Percentiles rank a stretch among this genome's conserved stretches.
Evolutionary conservation across 1,140 invertebrate species (phyloP).

Genomic region (Habropoda laboriosa): DNA sequence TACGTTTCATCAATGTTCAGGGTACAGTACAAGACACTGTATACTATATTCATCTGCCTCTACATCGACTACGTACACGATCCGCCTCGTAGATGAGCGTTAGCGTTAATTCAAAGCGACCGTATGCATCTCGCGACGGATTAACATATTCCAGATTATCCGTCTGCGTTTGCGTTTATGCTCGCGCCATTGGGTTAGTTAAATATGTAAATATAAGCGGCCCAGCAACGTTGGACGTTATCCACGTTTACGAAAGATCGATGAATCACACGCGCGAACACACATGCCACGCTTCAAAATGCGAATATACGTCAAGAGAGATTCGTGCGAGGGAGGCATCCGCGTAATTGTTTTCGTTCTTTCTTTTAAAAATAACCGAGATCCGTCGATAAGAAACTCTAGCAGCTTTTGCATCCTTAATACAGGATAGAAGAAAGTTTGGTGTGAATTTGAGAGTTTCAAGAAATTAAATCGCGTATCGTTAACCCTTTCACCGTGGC

Average conservation of each 20-base stretch:
- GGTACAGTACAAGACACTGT: neutral
- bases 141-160: constrained; percentile 64
- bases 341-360: no score
- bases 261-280: constrained; percentile 20
- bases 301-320: neutral
- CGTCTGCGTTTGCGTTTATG: constrained; percentile 69
- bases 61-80: constrained; percentile 21
- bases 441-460: no score
- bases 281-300: neutral
- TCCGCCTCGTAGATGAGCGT: constrained; percentile 44
- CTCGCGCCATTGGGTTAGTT: constrained; percentile 65
- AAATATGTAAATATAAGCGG: constrained; percentile 74
- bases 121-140: constrained; percentile 53
- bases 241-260: constrained; percentile 47
- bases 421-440: no score
- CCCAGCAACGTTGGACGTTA: constrained; percentile 51
- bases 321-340: neutral
- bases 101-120: constrained; percentile 65
- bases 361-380: no score
- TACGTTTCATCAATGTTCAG: neutral
- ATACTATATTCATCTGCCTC: constrained; percentile 30
- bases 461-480: no score
- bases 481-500: no score
- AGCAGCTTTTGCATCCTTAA: no score
- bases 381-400: no score